Percentiles rank a stretch among this genome's conserved stretches.
Conservation (phyloP, 2,113 vertebrate genomes). For the Cyanoramphus novaezelandiae region DNA sequence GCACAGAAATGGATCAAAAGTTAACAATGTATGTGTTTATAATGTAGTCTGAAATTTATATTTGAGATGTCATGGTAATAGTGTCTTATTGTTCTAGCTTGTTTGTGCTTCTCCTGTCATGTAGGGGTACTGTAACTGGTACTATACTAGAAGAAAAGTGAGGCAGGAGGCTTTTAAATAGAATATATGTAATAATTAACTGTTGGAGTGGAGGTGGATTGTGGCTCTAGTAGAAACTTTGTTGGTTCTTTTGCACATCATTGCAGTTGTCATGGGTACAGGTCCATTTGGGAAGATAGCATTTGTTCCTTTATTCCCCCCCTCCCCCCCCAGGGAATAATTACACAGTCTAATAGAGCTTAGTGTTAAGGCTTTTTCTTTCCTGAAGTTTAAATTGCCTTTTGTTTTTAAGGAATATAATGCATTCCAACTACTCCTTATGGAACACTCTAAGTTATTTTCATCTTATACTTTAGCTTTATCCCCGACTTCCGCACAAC, state of each 20-base stretch:
- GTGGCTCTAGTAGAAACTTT: neutral
- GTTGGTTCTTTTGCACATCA: neutral
- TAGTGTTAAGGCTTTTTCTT: slow-evolving; percentile 15
- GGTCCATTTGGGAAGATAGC: neutral
- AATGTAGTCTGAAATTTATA: neutral
- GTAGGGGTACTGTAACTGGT: neutral
- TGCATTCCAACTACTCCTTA: slow-evolving; percentile 15
- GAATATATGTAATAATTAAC: neutral
- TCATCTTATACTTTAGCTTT: neutral
- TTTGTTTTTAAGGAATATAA: neutral
- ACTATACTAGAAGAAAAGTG: neutral
- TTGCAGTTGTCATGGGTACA: neutral
- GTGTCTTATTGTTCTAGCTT: neutral
- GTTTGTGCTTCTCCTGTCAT: neutral
- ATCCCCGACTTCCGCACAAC: neutral
- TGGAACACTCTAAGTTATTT: slow-evolving; percentile 20
- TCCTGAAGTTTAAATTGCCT: slow-evolving; percentile 12
- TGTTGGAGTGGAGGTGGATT: neutral
- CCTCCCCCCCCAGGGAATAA: neutral
- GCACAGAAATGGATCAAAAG: slow-evolving; percentile 24
- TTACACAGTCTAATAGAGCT: slow-evolving; percentile 42
- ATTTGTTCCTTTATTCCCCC: too few relatives aligned
- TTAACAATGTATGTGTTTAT: slow-evolving; percentile 24
- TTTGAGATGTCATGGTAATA: neutral
- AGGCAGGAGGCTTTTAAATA: neutral